phyloP scores from a whole-genome alignment of 2,888 invertebrate genomes.

The Stenodema calcarata region DNA sequence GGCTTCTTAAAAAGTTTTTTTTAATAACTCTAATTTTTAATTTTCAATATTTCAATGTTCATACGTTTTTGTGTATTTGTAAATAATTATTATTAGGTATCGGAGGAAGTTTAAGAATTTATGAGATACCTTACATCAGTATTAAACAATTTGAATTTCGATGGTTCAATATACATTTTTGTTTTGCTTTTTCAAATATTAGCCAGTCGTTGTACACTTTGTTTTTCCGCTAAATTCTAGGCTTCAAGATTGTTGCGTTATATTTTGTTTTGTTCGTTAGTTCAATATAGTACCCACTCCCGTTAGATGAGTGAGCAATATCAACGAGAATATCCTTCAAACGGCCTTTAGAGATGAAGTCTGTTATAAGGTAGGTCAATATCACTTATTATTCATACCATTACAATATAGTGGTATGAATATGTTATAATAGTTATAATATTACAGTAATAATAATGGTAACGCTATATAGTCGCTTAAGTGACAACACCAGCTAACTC shows the following conservation, averaged over 20 bases:
- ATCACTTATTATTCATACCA: background rate
- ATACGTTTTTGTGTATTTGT: slow-evolving; percentile 28
- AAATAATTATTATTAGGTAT: slow-evolving; percentile 25
- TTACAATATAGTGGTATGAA: no score
- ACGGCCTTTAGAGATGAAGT: slow-evolving; percentile 48
- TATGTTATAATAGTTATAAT: no score
- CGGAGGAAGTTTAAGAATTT: background rate
- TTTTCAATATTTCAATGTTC: slow-evolving; percentile 57
- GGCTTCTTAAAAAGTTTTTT: slow-evolving; percentile 95
- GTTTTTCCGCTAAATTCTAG: background rate
- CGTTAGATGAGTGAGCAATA: slow-evolving; percentile 41
- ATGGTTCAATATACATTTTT: slow-evolving; percentile 9
- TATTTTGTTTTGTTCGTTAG: background rate
- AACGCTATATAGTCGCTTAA: no score
- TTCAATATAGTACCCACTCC: slow-evolving; percentile 16
- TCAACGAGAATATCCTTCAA: slow-evolving; percentile 47
- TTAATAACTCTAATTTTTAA: slow-evolving; percentile 67
- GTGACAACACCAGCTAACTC: no score
- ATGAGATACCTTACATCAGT: slow-evolving; percentile 35
- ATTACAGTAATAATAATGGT: no score
- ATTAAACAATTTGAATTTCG: slow-evolving; percentile 7
- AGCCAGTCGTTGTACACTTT: background rate
- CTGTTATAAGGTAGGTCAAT: slow-evolving; percentile 35
- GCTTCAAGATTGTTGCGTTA: background rate
- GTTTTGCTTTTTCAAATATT: slow-evolving; percentile 10